Conservation (phyloP, 2,888 invertebrate species). For the Scaptodrosophila latifasciaeformis region DNA sequence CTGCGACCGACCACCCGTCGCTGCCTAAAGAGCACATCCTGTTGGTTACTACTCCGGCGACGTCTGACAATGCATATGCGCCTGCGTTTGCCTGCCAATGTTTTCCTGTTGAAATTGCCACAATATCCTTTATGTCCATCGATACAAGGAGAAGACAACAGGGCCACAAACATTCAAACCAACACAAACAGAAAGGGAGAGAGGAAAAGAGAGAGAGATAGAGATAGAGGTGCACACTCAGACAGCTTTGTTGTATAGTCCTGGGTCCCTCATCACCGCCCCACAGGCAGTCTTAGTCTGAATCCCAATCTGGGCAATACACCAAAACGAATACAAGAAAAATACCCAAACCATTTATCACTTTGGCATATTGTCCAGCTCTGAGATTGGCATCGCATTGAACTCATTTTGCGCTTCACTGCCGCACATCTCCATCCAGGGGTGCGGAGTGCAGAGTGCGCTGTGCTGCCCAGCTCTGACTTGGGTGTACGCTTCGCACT, state of each 20-base stretch:
- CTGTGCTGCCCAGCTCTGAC: neutral
- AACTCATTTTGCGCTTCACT: slow-evolving; percentile 70
- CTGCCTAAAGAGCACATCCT: slow-evolving; percentile 62
- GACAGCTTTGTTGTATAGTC: slow-evolving; percentile 33
- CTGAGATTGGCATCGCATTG: slow-evolving; percentile 68
- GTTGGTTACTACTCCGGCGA: slow-evolving; percentile 32
- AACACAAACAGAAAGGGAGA: too few species aligned
- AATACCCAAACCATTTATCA: slow-evolving; percentile 72
- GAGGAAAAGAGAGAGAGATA: neutral
- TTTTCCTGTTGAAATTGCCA: slow-evolving; percentile 64
- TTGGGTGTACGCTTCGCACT: slow-evolving; percentile 54
- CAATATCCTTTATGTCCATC: slow-evolving; percentile 66
- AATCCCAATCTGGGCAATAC: neutral
- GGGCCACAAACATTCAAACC: too few species aligned
- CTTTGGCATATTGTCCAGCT: slow-evolving; percentile 72
- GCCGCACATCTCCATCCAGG: slow-evolving; percentile 26
- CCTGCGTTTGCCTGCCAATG: slow-evolving; percentile 28
- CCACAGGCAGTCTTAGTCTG: slow-evolving; percentile 27
- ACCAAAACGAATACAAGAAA: slow-evolving; percentile 48
- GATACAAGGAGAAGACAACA: slow-evolving; percentile 39
- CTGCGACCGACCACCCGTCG: slow-evolving; percentile 66
- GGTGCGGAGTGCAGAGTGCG: neutral
- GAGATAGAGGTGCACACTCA: too few species aligned
- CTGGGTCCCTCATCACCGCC: slow-evolving; percentile 24
- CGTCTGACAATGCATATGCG: slow-evolving; percentile 23